phyloP scores from a whole-genome alignment of 2,888 invertebrate species.

The Netelia fuscicornis region DNA sequence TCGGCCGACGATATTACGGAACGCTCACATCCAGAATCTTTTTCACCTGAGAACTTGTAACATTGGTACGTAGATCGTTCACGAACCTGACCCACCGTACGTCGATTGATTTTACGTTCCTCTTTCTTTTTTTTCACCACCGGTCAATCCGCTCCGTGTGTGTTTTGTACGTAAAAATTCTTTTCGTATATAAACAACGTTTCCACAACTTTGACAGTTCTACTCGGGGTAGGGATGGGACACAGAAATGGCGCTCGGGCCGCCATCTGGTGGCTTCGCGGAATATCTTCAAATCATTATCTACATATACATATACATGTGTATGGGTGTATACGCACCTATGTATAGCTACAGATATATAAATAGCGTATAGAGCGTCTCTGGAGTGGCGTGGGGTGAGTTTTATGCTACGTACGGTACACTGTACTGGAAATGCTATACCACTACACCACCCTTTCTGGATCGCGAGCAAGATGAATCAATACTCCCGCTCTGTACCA shows the following conservation, averaged over 20 bases:
- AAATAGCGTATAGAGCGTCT: background rate
- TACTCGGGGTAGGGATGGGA: conserved; percentile 57
- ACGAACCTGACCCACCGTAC: conserved; percentile 45
- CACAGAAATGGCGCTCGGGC: conserved; percentile 44
- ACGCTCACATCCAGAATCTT: background rate
- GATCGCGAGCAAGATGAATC: conserved; percentile 66
- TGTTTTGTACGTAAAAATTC: conserved; percentile 69
- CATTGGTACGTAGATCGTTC: background rate
- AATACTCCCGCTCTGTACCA: conserved; percentile 52
- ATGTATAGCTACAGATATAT: background rate
- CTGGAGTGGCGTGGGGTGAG: conserved; percentile 19
- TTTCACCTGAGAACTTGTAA: background rate
- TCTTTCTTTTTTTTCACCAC: conserved; percentile 15
- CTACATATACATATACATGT: background rate
- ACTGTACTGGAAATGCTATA: conserved; percentile 25
- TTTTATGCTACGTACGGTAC: conserved; percentile 17
- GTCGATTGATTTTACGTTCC: conserved; percentile 21
- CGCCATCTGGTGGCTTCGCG: conserved; percentile 64
- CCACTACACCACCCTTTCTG: conserved; percentile 32
- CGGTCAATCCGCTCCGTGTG: conserved; percentile 35
- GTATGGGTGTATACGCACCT: background rate
- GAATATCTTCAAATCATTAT: background rate
- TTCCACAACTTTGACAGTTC: conserved; percentile 79
- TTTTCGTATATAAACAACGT: conserved; percentile 81
- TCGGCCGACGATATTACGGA: too few relatives aligned